A percentile compares a stretch with the other conserved stretches of the same genome.
These are phyloP conservation scores for Herpetotheres cachinnans DNA, from an alignment of 2,113 vertebrate genomes.

Conservation along the genomic window DNA sequence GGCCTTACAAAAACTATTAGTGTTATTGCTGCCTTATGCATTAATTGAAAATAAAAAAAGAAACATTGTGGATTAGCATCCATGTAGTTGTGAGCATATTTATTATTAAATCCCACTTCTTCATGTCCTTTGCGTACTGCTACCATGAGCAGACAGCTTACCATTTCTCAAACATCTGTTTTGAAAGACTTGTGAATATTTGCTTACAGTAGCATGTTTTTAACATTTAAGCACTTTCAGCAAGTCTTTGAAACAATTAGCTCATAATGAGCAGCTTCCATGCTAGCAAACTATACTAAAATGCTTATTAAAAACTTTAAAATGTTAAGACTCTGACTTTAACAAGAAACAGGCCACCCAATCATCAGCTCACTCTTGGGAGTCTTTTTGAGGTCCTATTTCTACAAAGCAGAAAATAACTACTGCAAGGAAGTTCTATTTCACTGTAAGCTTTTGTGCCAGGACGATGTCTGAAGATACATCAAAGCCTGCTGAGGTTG, in stretches of 20 bases:
- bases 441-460: not conserved
- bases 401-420: conserved; percentile 21
- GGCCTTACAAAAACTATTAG: not conserved
- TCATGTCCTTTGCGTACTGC: not conserved
- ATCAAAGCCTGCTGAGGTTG: not conserved
- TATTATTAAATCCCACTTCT: not conserved
- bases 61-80: not conserved
- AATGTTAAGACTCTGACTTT: conserved; percentile 33
- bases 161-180: conserved; percentile 39
- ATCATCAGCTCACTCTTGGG: not conserved
- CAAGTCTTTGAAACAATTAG: conserved; percentile 66
- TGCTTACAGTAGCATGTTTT: conserved; percentile 58
- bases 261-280: conserved; percentile 54
- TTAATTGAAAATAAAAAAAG: not conserved
- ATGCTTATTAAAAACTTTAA: conserved; percentile 55
- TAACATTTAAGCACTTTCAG: conserved; percentile 65
- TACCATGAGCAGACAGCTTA: conserved; percentile 1
- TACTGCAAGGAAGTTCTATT: not conserved
- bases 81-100: not conserved
- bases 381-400: not conserved
- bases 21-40: not conserved
- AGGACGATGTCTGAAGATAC: not conserved
- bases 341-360: not conserved
- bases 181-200: conserved; percentile 39
- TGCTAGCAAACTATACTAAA: conserved; percentile 23